These are phyloP conservation scores for Pelusios castaneus DNA, from an alignment of 2,113 vertebrate species.

Conservation along the genomic window DNA sequence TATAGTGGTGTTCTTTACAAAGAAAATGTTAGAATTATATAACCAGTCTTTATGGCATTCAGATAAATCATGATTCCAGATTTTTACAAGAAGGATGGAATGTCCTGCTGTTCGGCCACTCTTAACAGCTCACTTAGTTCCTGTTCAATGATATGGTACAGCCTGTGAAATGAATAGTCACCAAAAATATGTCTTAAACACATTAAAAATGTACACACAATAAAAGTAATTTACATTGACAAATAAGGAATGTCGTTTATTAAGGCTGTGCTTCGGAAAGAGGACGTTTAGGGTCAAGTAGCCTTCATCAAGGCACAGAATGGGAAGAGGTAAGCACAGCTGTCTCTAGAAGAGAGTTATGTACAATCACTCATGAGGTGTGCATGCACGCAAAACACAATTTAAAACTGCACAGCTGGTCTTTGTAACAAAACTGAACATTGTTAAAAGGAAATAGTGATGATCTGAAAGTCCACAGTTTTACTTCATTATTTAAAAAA, in stretches of 20 bases:
- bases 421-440: slow-evolving; percentile 70
- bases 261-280: slow-evolving; percentile 80
- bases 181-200: slow-evolving; percentile 63
- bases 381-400: slow-evolving; percentile 81
- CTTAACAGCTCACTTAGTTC: slow-evolving; percentile 72
- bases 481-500: slow-evolving; percentile 69
- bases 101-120: slow-evolving; percentile 76
- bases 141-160: slow-evolving; percentile 82
- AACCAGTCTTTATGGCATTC: slow-evolving; percentile 74
- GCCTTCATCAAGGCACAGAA: slow-evolving; percentile 83
- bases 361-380: slow-evolving; percentile 80
- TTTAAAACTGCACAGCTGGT: slow-evolving; percentile 74
- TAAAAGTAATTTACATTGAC: slow-evolving; percentile 81
- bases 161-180: slow-evolving; percentile 80
- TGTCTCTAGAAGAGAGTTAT: slow-evolving; percentile 69
- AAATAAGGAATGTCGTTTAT: slow-evolving; percentile 81
- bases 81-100: slow-evolving; percentile 76
- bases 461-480: slow-evolving; percentile 73
- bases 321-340: slow-evolving; percentile 75
- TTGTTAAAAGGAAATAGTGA: slow-evolving; percentile 71
- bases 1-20: slow-evolving; percentile 80
- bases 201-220: slow-evolving; percentile 74
- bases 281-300: slow-evolving; percentile 67
- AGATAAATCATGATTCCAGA: slow-evolving; percentile 75
- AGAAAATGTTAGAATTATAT: slow-evolving; percentile 75